These are phyloP conservation scores for Nibea coibor DNA, from an alignment of 2,113 vertebrate species.

Conservation along the genomic window DNA sequence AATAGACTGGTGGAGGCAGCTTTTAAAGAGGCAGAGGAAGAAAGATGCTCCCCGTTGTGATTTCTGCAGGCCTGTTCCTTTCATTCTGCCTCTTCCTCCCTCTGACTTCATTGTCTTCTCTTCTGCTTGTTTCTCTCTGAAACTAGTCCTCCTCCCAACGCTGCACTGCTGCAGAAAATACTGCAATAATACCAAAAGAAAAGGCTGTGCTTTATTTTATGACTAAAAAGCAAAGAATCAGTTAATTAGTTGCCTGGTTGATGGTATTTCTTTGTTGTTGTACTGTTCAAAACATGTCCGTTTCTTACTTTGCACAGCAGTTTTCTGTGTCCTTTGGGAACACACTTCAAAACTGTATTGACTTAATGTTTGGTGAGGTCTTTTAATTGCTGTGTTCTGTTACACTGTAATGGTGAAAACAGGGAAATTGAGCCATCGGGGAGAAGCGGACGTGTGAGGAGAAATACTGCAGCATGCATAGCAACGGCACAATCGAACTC, in stretches of 20 bases:
- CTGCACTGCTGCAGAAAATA: conserved; percentile 37
- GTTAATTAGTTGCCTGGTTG: not conserved
- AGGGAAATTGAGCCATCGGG: conserved; percentile 33
- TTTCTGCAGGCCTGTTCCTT: conserved; percentile 56
- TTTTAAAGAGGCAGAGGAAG: conserved; percentile 63
- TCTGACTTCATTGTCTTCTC: conserved; percentile 33
- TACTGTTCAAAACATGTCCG: conserved; percentile 17
- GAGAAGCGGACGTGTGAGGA: conserved; percentile 4
- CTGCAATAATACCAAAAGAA: conserved; percentile 16
- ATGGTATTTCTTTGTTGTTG: conserved; percentile 11
- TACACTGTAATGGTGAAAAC: conserved; percentile 27
- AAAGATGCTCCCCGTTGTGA: conserved; percentile 60
- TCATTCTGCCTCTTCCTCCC: conserved; percentile 33
- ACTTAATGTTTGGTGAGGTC: conserved; percentile 37
- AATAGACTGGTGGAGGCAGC: conserved; percentile 56
- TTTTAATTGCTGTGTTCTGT: conserved; percentile 56
- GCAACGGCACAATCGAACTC: not conserved
- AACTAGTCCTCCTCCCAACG: conserved; percentile 22
- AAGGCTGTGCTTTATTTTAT: not conserved
- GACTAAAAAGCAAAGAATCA: not conserved
- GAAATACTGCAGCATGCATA: conserved; percentile 20
- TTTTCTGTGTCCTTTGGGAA: conserved; percentile 34
- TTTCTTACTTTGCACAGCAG: not conserved
- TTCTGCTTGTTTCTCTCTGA: conserved; percentile 25
- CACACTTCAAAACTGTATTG: conserved; percentile 39